Evolutionary conservation across 2,797 vertebrate genomes (phyloP).

Genomic region (Passerculus sandwichensis): DNA sequence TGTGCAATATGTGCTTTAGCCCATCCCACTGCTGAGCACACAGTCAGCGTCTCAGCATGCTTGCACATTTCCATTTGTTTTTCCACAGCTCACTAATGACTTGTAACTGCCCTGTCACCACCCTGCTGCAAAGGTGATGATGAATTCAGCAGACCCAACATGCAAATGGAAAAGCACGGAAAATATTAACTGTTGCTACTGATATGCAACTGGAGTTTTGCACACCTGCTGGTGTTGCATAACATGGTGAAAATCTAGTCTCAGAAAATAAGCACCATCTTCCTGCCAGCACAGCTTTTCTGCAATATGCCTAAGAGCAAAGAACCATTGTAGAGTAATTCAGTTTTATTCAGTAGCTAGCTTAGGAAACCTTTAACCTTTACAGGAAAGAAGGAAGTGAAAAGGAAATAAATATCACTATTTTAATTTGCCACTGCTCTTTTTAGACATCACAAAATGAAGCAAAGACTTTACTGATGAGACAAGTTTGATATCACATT

Average conservation of each 20-base stretch:
- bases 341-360: neutral
- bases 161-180: neutral
- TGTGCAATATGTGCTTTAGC: conserved; percentile 49
- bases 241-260: neutral
- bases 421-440: neutral
- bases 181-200: neutral
- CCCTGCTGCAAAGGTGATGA: neutral
- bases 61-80: conserved; percentile 29
- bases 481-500: neutral
- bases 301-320: neutral
- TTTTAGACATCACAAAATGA: neutral
- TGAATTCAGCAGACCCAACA: neutral
- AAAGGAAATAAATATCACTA: neutral
- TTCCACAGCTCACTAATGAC: neutral
- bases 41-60: neutral
- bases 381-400: neutral
- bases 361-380: neutral
- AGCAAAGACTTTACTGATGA: neutral
- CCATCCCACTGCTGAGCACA: conserved; percentile 31
- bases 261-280: neutral
- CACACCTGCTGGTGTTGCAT: neutral
- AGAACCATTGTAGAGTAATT: neutral
- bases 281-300: neutral
- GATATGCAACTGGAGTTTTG: neutral
- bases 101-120: neutral